Base-by-base conservation (phyloP, 2,888 invertebrate genomes). In the Apodemia mormo region DNA sequence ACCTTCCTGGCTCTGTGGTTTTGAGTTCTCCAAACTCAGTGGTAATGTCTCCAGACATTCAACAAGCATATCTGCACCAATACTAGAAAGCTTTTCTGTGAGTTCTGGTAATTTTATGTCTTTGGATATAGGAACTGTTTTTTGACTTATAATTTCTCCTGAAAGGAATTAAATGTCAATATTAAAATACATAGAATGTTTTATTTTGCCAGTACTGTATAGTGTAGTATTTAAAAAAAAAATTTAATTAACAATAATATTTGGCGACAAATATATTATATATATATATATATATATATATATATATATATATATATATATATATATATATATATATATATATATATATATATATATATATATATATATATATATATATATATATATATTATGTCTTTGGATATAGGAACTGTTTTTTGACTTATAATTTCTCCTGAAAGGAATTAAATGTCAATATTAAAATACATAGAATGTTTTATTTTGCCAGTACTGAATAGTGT, bases 11-110 rank as follows among this genome's bases (percentile, higher is more conserved):
- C 94, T 86, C 85, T 98, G 98, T 33, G 94, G 94, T 75, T 81
- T 85, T 4, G 95, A 94, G 73, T 90, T 89, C 22, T 87, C 77
- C 74, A 97, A 88, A 79, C 94, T 94, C 3, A 90, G 77, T 7
- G 96, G 96, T 72, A 97, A 87, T 74, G 91, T 87, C 76, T 87
- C 82, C 29, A 98, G 78, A 69, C 95, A 95, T 67, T 96, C 89
- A 1, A 96, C 83, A 49, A 98, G 87, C 84, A 96, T 92, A 68
- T 94, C 81, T 12, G 96, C 96, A 45, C 97, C 97, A 75, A 96
- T 85, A 58, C 93, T 86, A 6, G 97, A 95, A 74, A 98, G 85
- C 76, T 92, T 92, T 14, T 89, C 80, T 75, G 96, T 94, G 69
- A 98, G 86, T 76, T 96, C 95, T 43, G 95, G 95, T 86, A 96